phyloP scores from a whole-genome alignment of 1,140 invertebrate species.

The Lerema accius region DNA sequence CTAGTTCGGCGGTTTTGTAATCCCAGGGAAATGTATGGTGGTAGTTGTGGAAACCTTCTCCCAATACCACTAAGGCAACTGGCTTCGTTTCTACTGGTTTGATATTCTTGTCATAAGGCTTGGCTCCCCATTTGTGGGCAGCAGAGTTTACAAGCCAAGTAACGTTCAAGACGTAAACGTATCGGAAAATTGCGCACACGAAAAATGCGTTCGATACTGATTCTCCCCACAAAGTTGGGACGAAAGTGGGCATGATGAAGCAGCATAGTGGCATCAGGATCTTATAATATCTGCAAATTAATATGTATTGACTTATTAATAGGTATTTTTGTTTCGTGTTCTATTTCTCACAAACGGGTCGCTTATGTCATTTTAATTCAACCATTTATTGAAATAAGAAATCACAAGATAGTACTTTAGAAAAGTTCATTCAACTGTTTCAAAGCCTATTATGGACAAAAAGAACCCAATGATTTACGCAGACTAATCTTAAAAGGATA shows the following conservation, averaged over 20 bases:
- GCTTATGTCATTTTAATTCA: too few species aligned
- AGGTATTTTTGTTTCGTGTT: too few species aligned
- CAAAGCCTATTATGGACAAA: too few species aligned
- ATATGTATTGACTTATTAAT: conserved; percentile 1
- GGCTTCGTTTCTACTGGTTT: conserved; percentile 85
- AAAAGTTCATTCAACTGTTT: too few species aligned
- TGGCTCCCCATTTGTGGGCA: conserved; percentile 89
- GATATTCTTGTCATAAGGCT: conserved; percentile 89
- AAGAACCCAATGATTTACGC: too few species aligned
- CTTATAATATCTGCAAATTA: conserved; percentile 86
- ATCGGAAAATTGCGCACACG: conserved; percentile 85
- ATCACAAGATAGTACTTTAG: too few species aligned
- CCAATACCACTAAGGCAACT: conserved; percentile 83
- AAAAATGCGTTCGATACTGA: conserved; percentile 84
- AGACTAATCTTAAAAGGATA: too few species aligned
- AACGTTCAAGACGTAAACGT: conserved; percentile 86
- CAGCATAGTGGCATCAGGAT: conserved; percentile 86
- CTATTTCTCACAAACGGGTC: too few species aligned
- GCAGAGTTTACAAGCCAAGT: conserved; percentile 91
- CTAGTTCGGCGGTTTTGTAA: too few species aligned
- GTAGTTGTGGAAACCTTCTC: too few species aligned
- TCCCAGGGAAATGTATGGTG: too few species aligned
- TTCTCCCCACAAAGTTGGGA: conserved; percentile 90
- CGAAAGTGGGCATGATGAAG: conserved; percentile 88
- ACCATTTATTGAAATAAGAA: too few species aligned